Evolutionary conservation across 2,888 invertebrate species (phyloP), one percentile per base, ranked within the genome.

Genomic region (Nebria brevicollis): DNA sequence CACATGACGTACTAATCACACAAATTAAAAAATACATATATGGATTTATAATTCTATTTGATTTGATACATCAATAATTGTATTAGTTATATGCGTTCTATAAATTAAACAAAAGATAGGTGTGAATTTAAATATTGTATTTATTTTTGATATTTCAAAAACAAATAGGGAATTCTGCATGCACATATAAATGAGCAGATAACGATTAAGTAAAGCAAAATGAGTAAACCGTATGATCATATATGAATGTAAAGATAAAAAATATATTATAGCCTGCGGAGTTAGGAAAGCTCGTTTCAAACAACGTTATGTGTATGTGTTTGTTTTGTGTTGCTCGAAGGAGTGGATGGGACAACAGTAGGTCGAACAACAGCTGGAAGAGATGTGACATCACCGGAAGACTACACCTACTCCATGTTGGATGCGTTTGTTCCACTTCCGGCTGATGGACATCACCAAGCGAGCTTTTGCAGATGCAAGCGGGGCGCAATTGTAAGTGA

Each of bases 401-500:
- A 87, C 89, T 91, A 90, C 84, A 89, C 91, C 0, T 91, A 92
- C 85, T 90, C 91, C 75, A 89, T 93, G 82, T 86, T 93, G 80
- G 93, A 93, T 85, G 89, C 92, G 5, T 93, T 91, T 75, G 92
- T 92, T n/a, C 92, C 92, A 1, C 86, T 92, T 65, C 90, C 91
- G 84, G 92, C 91, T 0, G 86, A 88, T 64, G 87, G 86, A 68
- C 66, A 66, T 3, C 72, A 79, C 64, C 26, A 70, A 43, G 54
- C 75, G n/a, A 84, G 86, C 42, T 92, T 91, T 85, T 94, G 94
- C 84, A 89, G 91, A 72, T 94, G 94, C 85, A 93, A 93, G 86
- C 89, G 94, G 84, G 94, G 94, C 7, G 91, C 93, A 0, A 90
- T 93, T 87, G 93, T 93, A 86, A 88, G 90, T 87, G 42, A 80